Evolutionary conservation across 2,113 vertebrate genomes (phyloP), one percentile per base, ranked within the genome.

Genomic region (Cygnus buccinator): DNA sequence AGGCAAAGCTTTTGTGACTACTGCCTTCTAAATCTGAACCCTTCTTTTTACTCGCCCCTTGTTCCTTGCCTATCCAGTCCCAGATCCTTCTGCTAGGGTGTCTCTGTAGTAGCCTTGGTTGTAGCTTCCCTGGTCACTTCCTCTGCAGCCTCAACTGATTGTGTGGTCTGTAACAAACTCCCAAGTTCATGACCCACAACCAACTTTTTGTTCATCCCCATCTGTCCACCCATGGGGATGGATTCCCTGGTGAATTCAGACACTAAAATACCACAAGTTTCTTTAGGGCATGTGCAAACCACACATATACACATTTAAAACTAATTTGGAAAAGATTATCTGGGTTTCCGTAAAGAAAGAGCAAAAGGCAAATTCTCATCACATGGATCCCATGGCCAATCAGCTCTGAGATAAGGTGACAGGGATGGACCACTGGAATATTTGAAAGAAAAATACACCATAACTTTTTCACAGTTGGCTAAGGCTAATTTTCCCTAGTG

Each of bases 141-240:
- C 55, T 33, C 37, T 63, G 62, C 52, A 88, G 43, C 71, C 3
- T 15, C 58, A 68, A 21, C 16, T 63, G 48, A 41, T 55, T 5
- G 5, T 37, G 28, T 8, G 46, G 11, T 78, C 65, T 79, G 44
- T 44, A 72, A 43, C 23, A 67, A 85, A 82, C 14, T 44, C 57
- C 41, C 37, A 0, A 0, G n/a, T 29, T 67, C 21, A 37, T 3
- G 11, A 35, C 44, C 18, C n/a, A 65, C 21, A 65, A 37, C 1
- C 26, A 68, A 21, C 1, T 83, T 72, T 91, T 25, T 46, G 10
- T 29, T 22, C 57, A 57, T 11, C 20, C 31, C 39, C 17, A 65
- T 44, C 46, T 75, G 29, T 50, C 23, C 21, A 55, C 5, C 26
- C 43, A 65, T 13, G 16, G 14, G 29, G 26, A 62, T 17, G 6